Percentiles rank a stretch among this genome's conserved stretches.
These are phyloP conservation scores for Albula goreensis DNA, from an alignment of 2,113 vertebrate species.

Conservation along the genomic window DNA sequence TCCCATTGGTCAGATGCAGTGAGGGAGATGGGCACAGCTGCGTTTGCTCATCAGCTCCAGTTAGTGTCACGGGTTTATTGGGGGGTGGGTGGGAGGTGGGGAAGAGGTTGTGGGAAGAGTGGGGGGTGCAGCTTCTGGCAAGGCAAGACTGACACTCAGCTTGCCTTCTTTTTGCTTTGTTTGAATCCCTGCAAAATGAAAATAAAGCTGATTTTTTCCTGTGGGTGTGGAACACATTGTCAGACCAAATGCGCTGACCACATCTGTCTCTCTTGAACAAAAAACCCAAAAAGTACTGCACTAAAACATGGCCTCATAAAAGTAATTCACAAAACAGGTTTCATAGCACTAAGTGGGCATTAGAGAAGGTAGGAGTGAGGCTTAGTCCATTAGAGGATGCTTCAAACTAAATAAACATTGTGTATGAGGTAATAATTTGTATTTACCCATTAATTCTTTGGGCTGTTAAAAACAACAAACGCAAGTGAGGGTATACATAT, in stretches of 20 bases:
- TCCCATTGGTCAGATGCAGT: conserved; percentile 36
- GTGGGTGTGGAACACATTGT: background rate
- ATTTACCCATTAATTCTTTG: too few species aligned
- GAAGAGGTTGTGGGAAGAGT: conserved; percentile 20
- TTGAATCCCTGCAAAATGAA: conserved; percentile 28
- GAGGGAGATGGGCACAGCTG: conserved; percentile 39
- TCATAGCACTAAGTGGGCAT: background rate
- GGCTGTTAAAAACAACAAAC: background rate
- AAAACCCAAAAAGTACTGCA: background rate
- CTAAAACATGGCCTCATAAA: background rate
- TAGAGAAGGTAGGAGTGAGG: background rate
- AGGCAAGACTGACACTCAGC: conserved; percentile 47
- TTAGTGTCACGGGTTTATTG: conserved; percentile 56
- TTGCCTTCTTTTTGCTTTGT: conserved; percentile 49
- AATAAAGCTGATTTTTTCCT: background rate
- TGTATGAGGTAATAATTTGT: background rate
- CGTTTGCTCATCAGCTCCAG: conserved; percentile 51
- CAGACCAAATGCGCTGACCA: background rate
- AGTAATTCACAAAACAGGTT: background rate
- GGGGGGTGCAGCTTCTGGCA: conserved; percentile 52
- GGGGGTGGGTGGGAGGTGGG: too few species aligned
- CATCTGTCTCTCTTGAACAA: background rate
- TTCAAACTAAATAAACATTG: background rate
- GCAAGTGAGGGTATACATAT: background rate
- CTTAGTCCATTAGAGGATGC: background rate